Conservation (phyloP, 1,140 invertebrate genomes). For the Rhyzopertha dominica region DNA sequence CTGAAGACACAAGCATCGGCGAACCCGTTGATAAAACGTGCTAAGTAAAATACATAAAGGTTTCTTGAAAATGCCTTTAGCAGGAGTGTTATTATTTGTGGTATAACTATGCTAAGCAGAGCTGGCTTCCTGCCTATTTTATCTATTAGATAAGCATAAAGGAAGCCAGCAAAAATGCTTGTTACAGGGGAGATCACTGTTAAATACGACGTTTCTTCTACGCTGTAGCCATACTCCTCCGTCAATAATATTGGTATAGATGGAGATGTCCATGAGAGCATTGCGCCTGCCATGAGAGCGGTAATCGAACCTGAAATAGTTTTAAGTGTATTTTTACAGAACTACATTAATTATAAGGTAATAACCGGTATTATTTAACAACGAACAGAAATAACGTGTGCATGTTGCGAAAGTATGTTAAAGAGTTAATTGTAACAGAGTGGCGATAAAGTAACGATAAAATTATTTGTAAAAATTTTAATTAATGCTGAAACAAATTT, state of each 20-base stretch:
- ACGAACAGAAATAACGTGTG: too few relatives aligned
- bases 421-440: too few relatives aligned
- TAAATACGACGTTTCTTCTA: slow-evolving; percentile 2
- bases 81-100: slow-evolving; percentile 9
- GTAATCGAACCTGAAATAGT: slow-evolving; percentile 2
- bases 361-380: too few relatives aligned
- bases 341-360: too few relatives aligned
- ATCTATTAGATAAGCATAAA: slow-evolving; percentile 4
- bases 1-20: slow-evolving; percentile 31
- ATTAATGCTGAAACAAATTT: too few relatives aligned
- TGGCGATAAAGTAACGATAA: too few relatives aligned
- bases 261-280: not conserved
- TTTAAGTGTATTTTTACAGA: too few relatives aligned
- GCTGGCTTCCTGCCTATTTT: slow-evolving; percentile 28
- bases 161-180: not conserved
- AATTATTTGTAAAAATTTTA: too few relatives aligned
- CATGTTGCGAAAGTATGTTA: too few relatives aligned
- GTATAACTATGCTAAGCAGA: slow-evolving; percentile 12
- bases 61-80: slow-evolving; percentile 13
- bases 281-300: too few relatives aligned
- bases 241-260: slow-evolving; percentile 1
- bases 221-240: not conserved
- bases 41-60: slow-evolving; percentile 40
- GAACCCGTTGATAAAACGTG: slow-evolving; percentile 30
- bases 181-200: not conserved